Evolutionary conservation across 1,140 invertebrate species (phyloP).

Genomic region (Drosophila murphyi): DNA sequence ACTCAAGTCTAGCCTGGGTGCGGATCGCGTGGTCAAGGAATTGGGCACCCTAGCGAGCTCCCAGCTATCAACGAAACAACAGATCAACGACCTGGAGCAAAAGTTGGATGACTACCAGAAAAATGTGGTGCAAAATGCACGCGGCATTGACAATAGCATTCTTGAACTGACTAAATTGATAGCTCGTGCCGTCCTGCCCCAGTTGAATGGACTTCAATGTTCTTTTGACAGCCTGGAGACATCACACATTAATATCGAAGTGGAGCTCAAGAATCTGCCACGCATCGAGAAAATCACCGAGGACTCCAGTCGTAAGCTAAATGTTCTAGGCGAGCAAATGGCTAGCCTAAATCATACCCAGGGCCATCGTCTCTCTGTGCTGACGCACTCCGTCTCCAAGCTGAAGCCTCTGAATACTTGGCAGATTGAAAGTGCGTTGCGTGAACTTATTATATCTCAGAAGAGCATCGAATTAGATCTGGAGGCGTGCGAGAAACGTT

Average conservation of each 20-base stretch:
- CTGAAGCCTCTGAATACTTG: conserved; percentile 55
- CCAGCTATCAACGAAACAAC: conserved; percentile 45
- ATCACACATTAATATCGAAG: conserved; percentile 65
- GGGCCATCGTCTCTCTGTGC: conserved; percentile 24
- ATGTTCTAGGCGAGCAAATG: conserved; percentile 39
- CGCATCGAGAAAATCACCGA: conserved; percentile 49
- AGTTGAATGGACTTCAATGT: conserved; percentile 64
- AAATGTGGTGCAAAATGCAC: conserved; percentile 48
- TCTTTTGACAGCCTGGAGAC: conserved; percentile 64
- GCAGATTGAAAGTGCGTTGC: conserved; percentile 56
- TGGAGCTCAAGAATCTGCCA: conserved; percentile 52
- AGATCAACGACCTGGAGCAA: conserved; percentile 37
- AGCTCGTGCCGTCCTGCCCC: conserved; percentile 55
- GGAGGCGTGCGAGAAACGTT: conserved; percentile 42
- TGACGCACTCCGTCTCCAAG: conserved; percentile 38
- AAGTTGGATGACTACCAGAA: conserved; percentile 62
- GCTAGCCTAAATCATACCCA: conserved; percentile 55
- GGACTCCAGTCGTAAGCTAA: conserved; percentile 49
- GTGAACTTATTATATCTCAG: conserved; percentile 65
- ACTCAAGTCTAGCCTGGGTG: conserved; percentile 21
- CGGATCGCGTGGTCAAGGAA: conserved; percentile 36
- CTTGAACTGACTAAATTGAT: conserved; percentile 55
- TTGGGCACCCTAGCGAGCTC: conserved; percentile 31
- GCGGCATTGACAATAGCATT: conserved; percentile 51
- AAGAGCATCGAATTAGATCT: conserved; percentile 66